Evolutionary conservation across 2,797 vertebrate species (phyloP), one percentile per base, ranked within the genome.

Genomic region (Aplochiton taeniatus): DNA sequence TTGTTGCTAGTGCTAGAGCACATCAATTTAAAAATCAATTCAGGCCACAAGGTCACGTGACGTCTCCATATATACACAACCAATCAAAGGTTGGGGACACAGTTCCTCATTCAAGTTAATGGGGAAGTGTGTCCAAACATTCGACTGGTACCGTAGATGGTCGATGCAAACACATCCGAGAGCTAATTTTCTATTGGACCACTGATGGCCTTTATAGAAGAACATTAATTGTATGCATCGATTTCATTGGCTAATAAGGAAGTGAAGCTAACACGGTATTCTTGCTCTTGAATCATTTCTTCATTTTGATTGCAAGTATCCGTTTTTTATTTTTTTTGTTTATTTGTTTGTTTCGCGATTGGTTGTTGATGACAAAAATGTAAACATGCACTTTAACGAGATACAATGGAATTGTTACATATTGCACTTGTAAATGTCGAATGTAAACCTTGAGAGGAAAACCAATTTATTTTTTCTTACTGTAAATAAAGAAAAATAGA

Each of bases 391-490:
- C 92, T 93, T 93, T 92, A 93, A 68, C 68, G 69, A 87, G 85
- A 81, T 87, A 31, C 31, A 31, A 41, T 8, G 50, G 88, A 84
- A 90, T 80, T 90, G 91, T 90, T 90, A 91, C 89, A 93, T 91
- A 89, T 93, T 95, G 94, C 94, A 95, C 94, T 89, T 94, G 92
- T 94, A 93, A 90, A 90, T 95, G 92, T 94, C 87, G 93, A 94
- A 94, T 94, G 93, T 94, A 94, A 79, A 88, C 31, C 91, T 90
- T 89, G 92, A 84, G 87, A 91, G 85, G 88, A 90, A 92, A 93
- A 93, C 94, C 81, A 85, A 92, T 94, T 95, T 95, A 95, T 96
- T 95, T 96, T n/a, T 95, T 95, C 92, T 85, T 94, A 95, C 91
- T 95, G 94, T 94, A 94, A 86, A 95, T 92, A 94, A 83, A 85